Percentiles rank a stretch among this genome's conserved stretches.
Evolutionary conservation across 2,113 vertebrate species (phyloP).

Genomic region (cattle (Bos taurus)): DNA sequence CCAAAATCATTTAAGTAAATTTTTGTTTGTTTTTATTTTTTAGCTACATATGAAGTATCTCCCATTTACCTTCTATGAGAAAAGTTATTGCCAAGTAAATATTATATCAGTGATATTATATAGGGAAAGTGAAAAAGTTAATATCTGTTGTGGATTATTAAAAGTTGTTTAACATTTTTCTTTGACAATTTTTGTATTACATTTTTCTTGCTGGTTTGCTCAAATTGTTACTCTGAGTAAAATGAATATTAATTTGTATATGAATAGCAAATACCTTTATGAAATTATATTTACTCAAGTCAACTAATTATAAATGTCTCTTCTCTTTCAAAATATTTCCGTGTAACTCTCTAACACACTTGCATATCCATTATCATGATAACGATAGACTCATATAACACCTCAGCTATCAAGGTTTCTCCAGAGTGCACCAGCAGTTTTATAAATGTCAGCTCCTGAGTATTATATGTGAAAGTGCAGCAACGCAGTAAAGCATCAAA

Average conservation of each 20-base stretch:
- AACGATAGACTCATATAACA: slow-evolving; percentile 3
- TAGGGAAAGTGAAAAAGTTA: not conserved
- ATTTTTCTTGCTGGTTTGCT: not conserved
- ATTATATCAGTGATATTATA: not conserved
- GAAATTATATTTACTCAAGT: not conserved
- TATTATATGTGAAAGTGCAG: slow-evolving; percentile 34
- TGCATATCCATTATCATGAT: slow-evolving; percentile 14
- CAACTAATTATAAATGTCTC: not conserved
- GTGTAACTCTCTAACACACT: not conserved
- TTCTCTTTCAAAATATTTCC: not conserved
- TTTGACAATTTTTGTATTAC: not conserved
- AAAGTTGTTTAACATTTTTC: not conserved
- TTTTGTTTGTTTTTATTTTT: not conserved
- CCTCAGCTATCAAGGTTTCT: not conserved
- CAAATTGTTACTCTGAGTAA: not conserved
- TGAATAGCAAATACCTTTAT: not conserved
- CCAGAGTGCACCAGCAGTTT: slow-evolving; percentile 32
- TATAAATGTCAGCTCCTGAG: slow-evolving; percentile 56
- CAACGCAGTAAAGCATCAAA: not conserved
- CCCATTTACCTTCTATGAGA: not conserved
- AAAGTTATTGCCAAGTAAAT: not conserved
- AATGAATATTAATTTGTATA: not conserved
- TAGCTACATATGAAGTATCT: not conserved
- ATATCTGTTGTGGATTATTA: not conserved
- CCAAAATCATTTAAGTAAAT: not conserved